phyloP scores from a whole-genome alignment of 2,888 invertebrate species.

The Tetropium fuscum region DNA sequence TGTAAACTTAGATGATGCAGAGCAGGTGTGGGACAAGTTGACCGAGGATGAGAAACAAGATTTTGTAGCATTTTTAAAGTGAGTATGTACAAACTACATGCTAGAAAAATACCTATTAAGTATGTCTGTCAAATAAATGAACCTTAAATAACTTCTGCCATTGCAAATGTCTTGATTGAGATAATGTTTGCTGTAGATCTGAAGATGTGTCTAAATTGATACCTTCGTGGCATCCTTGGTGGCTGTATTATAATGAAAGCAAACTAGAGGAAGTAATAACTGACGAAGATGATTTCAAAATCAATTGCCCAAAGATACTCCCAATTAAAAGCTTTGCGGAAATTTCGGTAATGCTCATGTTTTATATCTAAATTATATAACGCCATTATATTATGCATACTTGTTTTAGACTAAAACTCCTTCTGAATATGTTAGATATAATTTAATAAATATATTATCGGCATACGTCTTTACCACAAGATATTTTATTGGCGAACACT shows the following conservation, averaged over 20 bases:
- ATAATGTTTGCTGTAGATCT: constrained; percentile 56
- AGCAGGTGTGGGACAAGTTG: constrained; percentile 82
- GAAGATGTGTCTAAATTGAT: constrained; percentile 79
- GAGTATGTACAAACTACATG: constrained; percentile 20
- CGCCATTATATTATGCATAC: background rate
- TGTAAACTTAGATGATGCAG: constrained; percentile 82
- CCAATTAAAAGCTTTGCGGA: constrained; percentile 70
- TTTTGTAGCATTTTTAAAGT: constrained; percentile 77
- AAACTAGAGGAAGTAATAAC: constrained; percentile 71
- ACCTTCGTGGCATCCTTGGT: constrained; percentile 88
- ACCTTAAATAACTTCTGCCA: constrained; percentile 28
- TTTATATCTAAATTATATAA: background rate
- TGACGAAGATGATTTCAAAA: constrained; percentile 58
- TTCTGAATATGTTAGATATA: constrained; percentile 75
- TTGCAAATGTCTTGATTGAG: constrained; percentile 52
- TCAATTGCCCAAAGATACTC: constrained; percentile 68
- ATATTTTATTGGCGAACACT: constrained; percentile 83
- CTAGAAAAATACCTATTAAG: constrained; percentile 47
- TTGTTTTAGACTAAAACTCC: constrained; percentile 73
- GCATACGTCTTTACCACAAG: constrained; percentile 79
- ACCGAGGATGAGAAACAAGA: constrained; percentile 81
- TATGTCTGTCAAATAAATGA: constrained; percentile 12
- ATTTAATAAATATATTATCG: constrained; percentile 81
- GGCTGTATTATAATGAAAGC: constrained; percentile 71
- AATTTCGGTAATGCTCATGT: constrained; percentile 69